Percentiles rank a stretch among this genome's conserved stretches.
Conservation (phyloP, 1,140 invertebrate species). For the Magallana ariakensis region DNA sequence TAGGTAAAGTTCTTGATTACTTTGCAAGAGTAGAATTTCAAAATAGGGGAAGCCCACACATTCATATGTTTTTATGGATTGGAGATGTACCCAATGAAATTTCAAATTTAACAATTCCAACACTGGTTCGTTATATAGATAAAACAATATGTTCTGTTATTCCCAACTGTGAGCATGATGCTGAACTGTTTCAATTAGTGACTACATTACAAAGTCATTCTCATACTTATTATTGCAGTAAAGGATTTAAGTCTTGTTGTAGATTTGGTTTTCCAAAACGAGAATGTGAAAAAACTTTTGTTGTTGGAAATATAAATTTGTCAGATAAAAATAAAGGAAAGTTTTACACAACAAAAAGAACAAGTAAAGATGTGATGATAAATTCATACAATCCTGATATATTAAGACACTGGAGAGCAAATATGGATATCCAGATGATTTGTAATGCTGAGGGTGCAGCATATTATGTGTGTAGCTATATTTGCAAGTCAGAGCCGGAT, state of each 20-base stretch:
- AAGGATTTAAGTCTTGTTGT: constrained; percentile 53
- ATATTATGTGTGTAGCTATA: constrained; percentile 63
- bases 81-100: constrained; percentile 69
- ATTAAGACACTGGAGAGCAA: constrained; percentile 58
- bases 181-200: constrained; percentile 43
- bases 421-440: constrained; percentile 63
- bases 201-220: constrained; percentile 57
- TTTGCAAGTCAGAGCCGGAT: constrained; percentile 63
- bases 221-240: constrained; percentile 53
- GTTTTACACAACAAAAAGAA: constrained; percentile 56
- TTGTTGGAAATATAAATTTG: constrained; percentile 42
- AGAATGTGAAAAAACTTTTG: constrained; percentile 39
- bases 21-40: constrained; percentile 53
- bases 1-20: background rate
- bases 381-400: constrained; percentile 62
- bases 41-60: constrained; percentile 78
- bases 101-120: constrained; percentile 44
- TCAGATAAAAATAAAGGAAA: constrained; percentile 43
- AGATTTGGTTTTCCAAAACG: constrained; percentile 61
- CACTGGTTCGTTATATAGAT: constrained; percentile 48
- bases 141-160: constrained; percentile 39
- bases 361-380: constrained; percentile 41
- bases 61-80: constrained; percentile 79
- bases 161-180: constrained; percentile 6
- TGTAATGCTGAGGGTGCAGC: constrained; percentile 60